Conservation (phyloP, 37 sponge, comb jelly and placozoan species). For the Crambe crambe region DNA sequence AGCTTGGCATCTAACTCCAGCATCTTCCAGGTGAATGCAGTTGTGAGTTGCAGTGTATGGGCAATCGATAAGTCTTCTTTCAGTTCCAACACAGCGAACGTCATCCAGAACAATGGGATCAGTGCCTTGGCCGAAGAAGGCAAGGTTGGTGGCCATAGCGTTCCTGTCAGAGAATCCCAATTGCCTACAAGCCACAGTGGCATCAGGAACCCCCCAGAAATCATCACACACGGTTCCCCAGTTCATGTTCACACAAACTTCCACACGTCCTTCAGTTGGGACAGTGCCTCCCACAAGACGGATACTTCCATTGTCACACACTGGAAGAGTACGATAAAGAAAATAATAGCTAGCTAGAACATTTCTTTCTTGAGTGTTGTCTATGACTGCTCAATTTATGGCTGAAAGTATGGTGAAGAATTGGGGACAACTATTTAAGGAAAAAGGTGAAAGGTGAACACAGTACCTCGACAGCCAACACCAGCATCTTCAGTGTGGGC, state of each 20-base stretch:
- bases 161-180: constrained; percentile 4
- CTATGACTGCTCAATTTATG: no score
- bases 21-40: constrained; percentile 1
- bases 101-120: neutral
- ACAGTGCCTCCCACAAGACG: neutral
- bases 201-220: neutral
- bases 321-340: neutral
- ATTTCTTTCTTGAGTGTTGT: no score
- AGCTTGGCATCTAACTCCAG: neutral
- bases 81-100: neutral
- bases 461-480: constrained; percentile 1
- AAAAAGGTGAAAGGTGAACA: no score
- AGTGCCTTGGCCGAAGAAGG: constrained; percentile 20
- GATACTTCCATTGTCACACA: constrained; percentile 2
- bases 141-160: neutral
- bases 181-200: constrained; percentile 4
- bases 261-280: neutral
- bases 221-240: constrained; percentile 15
- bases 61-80: neutral
- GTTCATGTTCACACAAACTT: neutral
- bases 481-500: constrained; percentile 4
- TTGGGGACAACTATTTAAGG: no score
- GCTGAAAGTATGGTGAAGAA: no score
- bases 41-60: constrained; percentile 9
- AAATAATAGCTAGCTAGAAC: neutral